phyloP scores from a whole-genome alignment of 1,140 invertebrate genomes.

The Zaprionus camerounensis region DNA sequence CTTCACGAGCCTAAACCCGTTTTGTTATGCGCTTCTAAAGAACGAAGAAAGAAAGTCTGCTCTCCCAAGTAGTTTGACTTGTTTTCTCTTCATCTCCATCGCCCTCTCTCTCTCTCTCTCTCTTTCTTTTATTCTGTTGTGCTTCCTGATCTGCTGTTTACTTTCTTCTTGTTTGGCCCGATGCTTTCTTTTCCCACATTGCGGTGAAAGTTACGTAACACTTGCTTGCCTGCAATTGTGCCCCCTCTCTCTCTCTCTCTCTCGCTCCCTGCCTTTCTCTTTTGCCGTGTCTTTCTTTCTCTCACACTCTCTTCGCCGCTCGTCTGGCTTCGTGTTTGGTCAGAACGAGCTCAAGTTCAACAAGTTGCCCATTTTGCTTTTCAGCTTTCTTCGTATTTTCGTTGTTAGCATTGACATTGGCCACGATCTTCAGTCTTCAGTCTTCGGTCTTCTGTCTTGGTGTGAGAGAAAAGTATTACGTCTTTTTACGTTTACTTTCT shows the following conservation, averaged over 20 bases:
- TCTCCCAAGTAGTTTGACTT: constrained; percentile 5
- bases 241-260: background rate
- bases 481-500: constrained; percentile 55
- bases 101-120: constrained; percentile 7
- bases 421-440: constrained; percentile 6
- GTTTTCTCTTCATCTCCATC: background rate
- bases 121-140: constrained; percentile 16
- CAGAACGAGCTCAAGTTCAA: constrained; percentile 80
- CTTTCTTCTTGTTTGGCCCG: constrained; percentile 60
- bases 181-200: constrained; percentile 52
- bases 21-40: background rate
- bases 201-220: constrained; percentile 78
- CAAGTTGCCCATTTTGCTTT: constrained; percentile 59
- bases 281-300: background rate
- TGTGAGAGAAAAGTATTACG: constrained; percentile 68
- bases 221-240: constrained; percentile 47
- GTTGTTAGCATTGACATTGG: constrained; percentile 36
- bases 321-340: constrained; percentile 26
- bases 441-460: background rate
- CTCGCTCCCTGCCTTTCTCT: background rate
- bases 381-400: constrained; percentile 68
- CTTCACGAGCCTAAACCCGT: constrained; percentile 1
- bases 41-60: background rate
- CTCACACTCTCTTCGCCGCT: background rate
- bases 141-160: constrained; percentile 59